A percentile compares a stretch with the other conserved stretches of the same genome.
Evolutionary conservation across 2,888 invertebrate genomes (phyloP).

Genomic region (Drosophila formosana): DNA sequence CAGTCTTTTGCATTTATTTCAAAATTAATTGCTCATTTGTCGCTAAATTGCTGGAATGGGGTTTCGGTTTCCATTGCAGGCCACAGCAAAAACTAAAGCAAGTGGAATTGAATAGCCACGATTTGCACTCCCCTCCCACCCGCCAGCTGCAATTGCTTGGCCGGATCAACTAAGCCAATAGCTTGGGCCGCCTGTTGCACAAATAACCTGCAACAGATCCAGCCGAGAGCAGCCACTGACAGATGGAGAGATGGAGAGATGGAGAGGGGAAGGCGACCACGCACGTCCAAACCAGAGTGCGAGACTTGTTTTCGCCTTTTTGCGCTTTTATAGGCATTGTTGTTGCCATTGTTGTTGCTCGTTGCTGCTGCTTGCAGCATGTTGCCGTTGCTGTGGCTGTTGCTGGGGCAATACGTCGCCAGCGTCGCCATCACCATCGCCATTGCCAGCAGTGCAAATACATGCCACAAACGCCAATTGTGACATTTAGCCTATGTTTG

Average conservation of each 20-base stretch:
- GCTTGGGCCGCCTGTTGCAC: constrained; percentile 61
- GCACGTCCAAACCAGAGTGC: constrained; percentile 75
- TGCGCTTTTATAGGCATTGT: constrained; percentile 75
- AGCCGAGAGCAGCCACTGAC: neutral
- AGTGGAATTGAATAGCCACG: constrained; percentile 58
- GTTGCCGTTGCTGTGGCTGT: constrained; percentile 41
- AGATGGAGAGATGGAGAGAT: neutral
- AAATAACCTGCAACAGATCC: constrained; percentile 68
- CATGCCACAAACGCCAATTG: constrained; percentile 82
- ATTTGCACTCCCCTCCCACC: constrained; percentile 1
- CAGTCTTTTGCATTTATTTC: constrained; percentile 78
- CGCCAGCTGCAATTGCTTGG: neutral
- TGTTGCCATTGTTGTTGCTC: constrained; percentile 56
- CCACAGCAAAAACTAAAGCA: constrained; percentile 56
- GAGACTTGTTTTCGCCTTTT: constrained; percentile 78
- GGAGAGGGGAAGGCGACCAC: constrained; percentile 40
- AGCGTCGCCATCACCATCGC: constrained; percentile 41
- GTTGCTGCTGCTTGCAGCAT: constrained; percentile 24
- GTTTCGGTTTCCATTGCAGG: constrained; percentile 77
- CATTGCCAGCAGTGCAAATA: constrained; percentile 69
- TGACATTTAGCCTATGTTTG: constrained; percentile 82
- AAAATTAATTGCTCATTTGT: constrained; percentile 85
- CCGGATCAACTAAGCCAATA: constrained; percentile 45
- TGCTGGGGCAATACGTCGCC: constrained; percentile 72
- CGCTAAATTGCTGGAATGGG: constrained; percentile 83